A percentile compares a stretch with the other conserved stretches of the same genome.
Evolutionary conservation across 37 sponge, comb jelly and placozoan genomes (phyloP).

Genomic region (Crambe crambe): DNA sequence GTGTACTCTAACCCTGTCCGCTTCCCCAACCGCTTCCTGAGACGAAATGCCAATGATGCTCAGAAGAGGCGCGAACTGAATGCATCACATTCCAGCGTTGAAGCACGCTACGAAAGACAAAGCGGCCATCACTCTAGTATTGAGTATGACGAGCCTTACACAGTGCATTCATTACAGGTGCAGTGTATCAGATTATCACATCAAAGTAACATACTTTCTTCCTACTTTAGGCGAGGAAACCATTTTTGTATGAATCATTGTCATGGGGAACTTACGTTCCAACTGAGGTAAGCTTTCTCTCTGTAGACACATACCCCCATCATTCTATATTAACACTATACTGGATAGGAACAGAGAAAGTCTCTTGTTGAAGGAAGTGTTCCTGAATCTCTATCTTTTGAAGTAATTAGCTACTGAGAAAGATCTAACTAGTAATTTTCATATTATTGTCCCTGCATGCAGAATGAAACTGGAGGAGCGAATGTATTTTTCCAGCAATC

Average conservation of each 20-base stretch:
- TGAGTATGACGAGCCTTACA: neutral
- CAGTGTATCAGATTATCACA: too few relatives aligned
- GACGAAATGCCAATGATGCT: too few relatives aligned
- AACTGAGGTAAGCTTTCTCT: conserved; percentile 12
- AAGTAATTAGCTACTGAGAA: neutral
- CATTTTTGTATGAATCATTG: neutral
- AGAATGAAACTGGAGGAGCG: neutral
- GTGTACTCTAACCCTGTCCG: too few relatives aligned
- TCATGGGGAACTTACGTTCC: conserved; percentile 27
- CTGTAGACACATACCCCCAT: neutral
- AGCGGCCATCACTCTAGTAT: neutral
- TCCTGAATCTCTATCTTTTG: neutral
- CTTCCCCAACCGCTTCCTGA: too few relatives aligned
- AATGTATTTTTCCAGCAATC: conserved; percentile 37
- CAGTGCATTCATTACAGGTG: too few relatives aligned
- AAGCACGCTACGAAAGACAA: neutral
- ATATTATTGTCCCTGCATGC: too few relatives aligned
- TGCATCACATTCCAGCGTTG: too few relatives aligned
- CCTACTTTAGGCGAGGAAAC: too few relatives aligned
- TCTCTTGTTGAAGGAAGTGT: neutral
- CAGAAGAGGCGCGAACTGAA: too few relatives aligned
- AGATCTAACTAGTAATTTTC: too few relatives aligned
- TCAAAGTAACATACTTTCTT: too few relatives aligned
- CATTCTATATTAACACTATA: neutral
- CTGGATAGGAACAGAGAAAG: conserved; percentile 6